Base-by-base conservation (phyloP, 2,888 invertebrate species). In the Clivina fossor region DNA sequence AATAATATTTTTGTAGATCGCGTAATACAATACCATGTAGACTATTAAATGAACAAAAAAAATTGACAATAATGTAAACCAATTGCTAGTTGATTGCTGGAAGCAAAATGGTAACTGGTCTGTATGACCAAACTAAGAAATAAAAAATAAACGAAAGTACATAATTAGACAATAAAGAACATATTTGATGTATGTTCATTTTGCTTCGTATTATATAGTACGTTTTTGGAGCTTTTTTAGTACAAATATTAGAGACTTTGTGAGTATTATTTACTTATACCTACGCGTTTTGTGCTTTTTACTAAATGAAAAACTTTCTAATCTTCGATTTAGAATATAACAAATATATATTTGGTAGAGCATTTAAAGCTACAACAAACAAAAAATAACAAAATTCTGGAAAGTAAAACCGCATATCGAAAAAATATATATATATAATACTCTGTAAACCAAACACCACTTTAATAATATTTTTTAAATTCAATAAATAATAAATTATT, bases 1-100 rank as follows among this genome's bases (percentile, higher is more conserved):
- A 55, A 47, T 55, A 55, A 55, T 55, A 55, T 55, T 55, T 55
- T 55, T 55, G 55, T 55, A 55, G 55, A 38, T 37, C 30, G 47
- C 55, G 44, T 54, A 54, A 51, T 43, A 15, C 37, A n/a, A 43
- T 41, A 20, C 9, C 9, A 40, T 13, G 22, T 40, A 40, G 22
- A 24, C 26, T 7, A 9, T 7, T 4, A 24, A 18, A 43, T 43
- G 11, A 43, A 43, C 3, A 24, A 22, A 15, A 13, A 11, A 24
- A 5, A 20, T 26, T 53, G 53, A 53, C 53, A 53, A 53, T 53
- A 53, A 44, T 4, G 11, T 20, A 28, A 3, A 16, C 37, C 49
- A 38, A 19, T 49, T 35, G 48, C 48, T 28, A 38, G 28, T n/a
- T n/a, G n/a, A 18, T 19, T 50, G 30, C 41, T 50, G 15, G 40